Evolutionary conservation across 2,888 invertebrate species (phyloP), one percentile per base, ranked within the genome.

Genomic region (Drosophila fungiperda): DNA sequence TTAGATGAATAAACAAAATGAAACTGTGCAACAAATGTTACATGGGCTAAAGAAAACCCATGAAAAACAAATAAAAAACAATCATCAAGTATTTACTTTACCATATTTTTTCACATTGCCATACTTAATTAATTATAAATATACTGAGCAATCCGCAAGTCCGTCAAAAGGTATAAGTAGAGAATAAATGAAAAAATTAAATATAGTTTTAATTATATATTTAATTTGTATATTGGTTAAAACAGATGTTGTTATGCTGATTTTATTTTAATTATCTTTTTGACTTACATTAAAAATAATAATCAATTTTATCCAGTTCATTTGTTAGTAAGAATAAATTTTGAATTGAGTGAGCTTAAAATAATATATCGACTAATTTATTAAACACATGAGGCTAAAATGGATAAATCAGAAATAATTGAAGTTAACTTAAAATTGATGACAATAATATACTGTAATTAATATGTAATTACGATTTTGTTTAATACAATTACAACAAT

Each of bases 251-350:
- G 29, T 6, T 5, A 11, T 40, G 42, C 11, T 3, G 7, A 12
- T 42, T 12, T 17, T 17, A 17, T 20, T 6, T 42, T 42, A 20
- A 12, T 7, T 12, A 7, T 12, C 20, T 3, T 1, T 12, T 20
- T 1, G 1, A n/a, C 3, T 20, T 20, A 1, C 15, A 20, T 15
- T 3, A 0, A 1, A 20, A 45, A 15, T 20, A 15, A 15, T 15
- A 1, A 45, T 2, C 2, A 1, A 40, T n/a, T 9, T n/a, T 9
- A 9, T 40, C n/a, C 1, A 40, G 17, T 40, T 40, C 17, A 8
- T 9, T 1, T n/a, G 4, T 4, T 9, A 38, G 38, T 2, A 40
- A 9, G 7, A 15, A 1, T 45, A 3, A 0, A 45, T 45, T 4
- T 20, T 3, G 1, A 45, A 7, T 40, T n/a, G 0, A 11, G 40